Conservation (phyloP, 2,113 vertebrate genomes). For the Microcebus tavaratra region DNA sequence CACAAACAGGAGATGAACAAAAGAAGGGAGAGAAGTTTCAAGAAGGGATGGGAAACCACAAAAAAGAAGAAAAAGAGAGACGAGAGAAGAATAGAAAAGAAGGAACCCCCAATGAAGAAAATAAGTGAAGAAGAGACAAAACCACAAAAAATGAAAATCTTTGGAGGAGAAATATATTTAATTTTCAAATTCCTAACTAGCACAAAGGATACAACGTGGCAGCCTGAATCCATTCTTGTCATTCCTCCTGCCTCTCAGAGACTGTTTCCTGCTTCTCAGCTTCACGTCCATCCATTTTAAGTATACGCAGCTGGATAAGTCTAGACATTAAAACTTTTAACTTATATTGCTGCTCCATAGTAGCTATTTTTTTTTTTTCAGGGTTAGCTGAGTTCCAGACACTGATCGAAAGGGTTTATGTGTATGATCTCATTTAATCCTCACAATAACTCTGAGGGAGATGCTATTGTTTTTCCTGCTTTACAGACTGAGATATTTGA, state of each 20-base stretch:
- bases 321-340: not conserved
- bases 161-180: not conserved
- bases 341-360: not conserved
- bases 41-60: not conserved
- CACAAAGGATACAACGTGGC: fast-evolving
- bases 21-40: not conserved
- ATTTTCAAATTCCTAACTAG: not conserved
- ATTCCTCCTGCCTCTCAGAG: fast-evolving
- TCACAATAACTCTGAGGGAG: not conserved
- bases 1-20: not conserved
- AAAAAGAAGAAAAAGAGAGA: not conserved
- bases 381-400: not conserved
- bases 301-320: too few relatives aligned
- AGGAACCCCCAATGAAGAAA: not conserved
- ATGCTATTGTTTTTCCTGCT: not conserved
- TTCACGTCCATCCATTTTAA: not conserved
- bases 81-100: not conserved
- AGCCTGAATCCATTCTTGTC: not conserved
- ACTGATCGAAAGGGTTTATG: not conserved
- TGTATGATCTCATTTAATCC: not conserved
- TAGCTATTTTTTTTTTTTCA: too few relatives aligned
- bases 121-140: not conserved
- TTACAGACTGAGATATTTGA: not conserved
- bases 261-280: not conserved
- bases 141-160: not conserved